phyloP scores from a whole-genome alignment of 2,113 vertebrate genomes.

The Amphiprion ocellaris region DNA sequence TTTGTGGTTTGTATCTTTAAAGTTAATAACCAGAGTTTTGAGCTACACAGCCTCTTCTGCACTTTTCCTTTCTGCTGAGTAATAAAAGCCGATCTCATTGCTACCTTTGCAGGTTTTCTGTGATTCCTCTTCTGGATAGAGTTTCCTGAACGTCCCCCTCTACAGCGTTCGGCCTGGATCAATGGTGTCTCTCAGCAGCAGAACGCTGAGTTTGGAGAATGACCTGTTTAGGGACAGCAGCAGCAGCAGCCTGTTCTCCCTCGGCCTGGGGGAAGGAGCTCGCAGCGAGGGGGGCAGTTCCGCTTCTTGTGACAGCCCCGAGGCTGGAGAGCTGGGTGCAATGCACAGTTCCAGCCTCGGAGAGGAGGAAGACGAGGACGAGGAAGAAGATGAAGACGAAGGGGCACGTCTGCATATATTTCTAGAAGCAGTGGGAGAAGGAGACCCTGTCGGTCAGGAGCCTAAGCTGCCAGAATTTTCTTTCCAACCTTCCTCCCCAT shows the following conservation, averaged over 20 bases:
- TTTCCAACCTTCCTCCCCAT: constrained; percentile 79
- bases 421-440: constrained; percentile 44
- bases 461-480: constrained; percentile 85
- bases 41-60: too few species aligned
- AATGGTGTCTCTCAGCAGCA: constrained; percentile 90
- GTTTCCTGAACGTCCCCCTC: constrained; percentile 49
- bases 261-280: constrained; percentile 68
- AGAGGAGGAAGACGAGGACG: constrained; percentile 66
- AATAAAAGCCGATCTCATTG: constrained; percentile 18
- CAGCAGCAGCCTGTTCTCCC: constrained; percentile 68
- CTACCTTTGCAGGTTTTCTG: constrained; percentile 62
- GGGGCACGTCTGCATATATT: constrained; percentile 60
- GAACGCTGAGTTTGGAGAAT: constrained; percentile 80
- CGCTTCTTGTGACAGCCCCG: constrained; percentile 77
- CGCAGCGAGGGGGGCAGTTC: constrained; percentile 76
- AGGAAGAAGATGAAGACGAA: constrained; percentile 69
- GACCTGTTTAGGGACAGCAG: constrained; percentile 78
- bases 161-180: constrained; percentile 68
- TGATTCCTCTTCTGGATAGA: constrained; percentile 26
- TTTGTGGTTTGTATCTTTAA: too few species aligned
- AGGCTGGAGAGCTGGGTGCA: constrained; percentile 53
- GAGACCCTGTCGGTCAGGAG: constrained; percentile 53
- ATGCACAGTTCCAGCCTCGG: constrained; percentile 67
- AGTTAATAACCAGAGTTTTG: too few species aligned
- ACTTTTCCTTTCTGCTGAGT: not conserved